phyloP scores from a whole-genome alignment of 2,888 invertebrate species.

The Anarsia innoxiella region DNA sequence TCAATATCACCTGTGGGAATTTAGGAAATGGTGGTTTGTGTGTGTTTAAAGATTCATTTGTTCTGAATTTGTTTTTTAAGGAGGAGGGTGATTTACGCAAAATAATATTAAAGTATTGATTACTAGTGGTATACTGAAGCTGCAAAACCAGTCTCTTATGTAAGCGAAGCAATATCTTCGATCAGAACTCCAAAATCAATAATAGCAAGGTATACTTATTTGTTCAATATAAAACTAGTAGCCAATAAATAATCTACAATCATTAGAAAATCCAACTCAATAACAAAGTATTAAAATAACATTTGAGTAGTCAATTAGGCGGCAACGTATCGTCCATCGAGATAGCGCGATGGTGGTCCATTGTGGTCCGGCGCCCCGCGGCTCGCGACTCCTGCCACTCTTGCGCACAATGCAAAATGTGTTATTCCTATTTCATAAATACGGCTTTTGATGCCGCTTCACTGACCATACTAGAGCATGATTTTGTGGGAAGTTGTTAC shows the following conservation, averaged over 20 bases:
- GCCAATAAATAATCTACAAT: too few relatives aligned
- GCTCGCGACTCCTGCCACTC: conserved; percentile 44
- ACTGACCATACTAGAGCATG: conserved; percentile 51
- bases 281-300: conserved; percentile 67
- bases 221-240: too few relatives aligned
- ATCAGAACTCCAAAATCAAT: too few relatives aligned
- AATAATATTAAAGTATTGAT: too few relatives aligned
- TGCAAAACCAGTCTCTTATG: too few relatives aligned
- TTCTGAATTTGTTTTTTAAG: too few relatives aligned
- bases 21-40: too few relatives aligned
- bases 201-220: too few relatives aligned
- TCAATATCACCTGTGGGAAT: conserved; percentile 52
- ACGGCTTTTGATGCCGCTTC: conserved; percentile 57
- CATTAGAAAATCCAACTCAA: conserved; percentile 47
- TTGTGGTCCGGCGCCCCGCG: conserved; percentile 57
- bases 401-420: conserved; percentile 51
- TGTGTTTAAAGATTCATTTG: too few relatives aligned
- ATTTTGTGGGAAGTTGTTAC: conserved; percentile 59
- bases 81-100: too few relatives aligned
- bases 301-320: conserved; percentile 73
- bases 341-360: conserved; percentile 71
- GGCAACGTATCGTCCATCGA: conserved; percentile 69
- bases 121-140: too few relatives aligned
- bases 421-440: conserved; percentile 66
- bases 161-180: too few relatives aligned